Conservation (phyloP, 2,113 vertebrate genomes). For the Prunella himalayana region DNA sequence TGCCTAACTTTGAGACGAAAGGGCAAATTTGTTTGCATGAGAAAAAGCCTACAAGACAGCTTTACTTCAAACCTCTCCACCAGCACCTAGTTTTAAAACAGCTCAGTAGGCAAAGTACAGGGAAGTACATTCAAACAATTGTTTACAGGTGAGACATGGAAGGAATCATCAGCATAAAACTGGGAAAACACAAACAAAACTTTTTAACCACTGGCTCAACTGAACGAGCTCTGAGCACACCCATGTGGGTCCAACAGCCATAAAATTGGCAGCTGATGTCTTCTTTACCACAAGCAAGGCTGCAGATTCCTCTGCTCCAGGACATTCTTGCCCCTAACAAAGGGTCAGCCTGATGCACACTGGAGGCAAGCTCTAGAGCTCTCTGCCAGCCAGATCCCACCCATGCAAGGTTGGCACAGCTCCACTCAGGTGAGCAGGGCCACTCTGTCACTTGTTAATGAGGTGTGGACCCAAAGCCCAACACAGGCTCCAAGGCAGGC, state of each 20-base stretch:
- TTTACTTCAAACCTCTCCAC: not conserved
- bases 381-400: not conserved
- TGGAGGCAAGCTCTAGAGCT: not conserved
- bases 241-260: not conserved
- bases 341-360: rapidly evolving
- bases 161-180: not conserved
- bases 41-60: not conserved
- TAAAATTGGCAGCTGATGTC: not conserved
- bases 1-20: not conserved
- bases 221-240: not conserved
- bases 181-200: not conserved
- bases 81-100: not conserved
- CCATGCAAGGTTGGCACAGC: not conserved
- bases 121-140: not conserved
- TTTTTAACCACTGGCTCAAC: not conserved
- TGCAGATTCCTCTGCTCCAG: not conserved
- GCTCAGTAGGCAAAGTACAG: not conserved
- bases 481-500: not conserved
- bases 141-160: rapidly evolving
- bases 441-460: rapidly evolving
- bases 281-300: not conserved
- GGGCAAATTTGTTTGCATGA: not conserved
- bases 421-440: not conserved
- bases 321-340: not conserved
- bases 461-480: not conserved